Base-by-base conservation (phyloP, 2,113 vertebrate species). In the Ibidorhyncha struthersii region DNA sequence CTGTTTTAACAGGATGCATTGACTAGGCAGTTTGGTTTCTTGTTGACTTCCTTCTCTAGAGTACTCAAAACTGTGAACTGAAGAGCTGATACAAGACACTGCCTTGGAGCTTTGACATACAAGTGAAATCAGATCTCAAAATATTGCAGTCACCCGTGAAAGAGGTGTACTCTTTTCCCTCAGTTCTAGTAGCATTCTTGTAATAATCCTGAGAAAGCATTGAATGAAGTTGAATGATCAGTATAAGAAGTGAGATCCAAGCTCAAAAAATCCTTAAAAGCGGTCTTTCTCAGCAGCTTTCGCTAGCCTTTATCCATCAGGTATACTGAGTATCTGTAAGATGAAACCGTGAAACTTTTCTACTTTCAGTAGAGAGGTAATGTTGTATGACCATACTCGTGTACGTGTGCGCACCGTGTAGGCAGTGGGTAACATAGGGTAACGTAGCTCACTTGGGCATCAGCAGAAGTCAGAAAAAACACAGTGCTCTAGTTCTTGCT, bases 81-180 rank as follows among this genome's bases (percentile, higher is more conserved):
- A 93, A 85, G 40, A 86, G 27, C n/a, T 92, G 16, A 36, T 65
- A 14, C 9, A 82, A 80, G 79, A 61, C 10, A 82, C 26, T 85
- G 73, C 56, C 65, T 87, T 82, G 43, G 36, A 86, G 16, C 78
- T 85, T 61, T 76, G 30, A 55, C 21, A 15, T 76, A 22, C 16
- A 49, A 62, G 32, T 87, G 47, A 96, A 94, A 91, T 66, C 69
- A 79, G 27, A 82, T 82, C 47, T 87, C 52, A 86, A n/a, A 91
- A 50, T 79, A 94, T 20, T 62, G 23, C 34, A 55, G 55, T 65
- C 41, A 38, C 14, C 22, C 36, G 12, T 65, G 79, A 86, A 80
- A 80, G 29, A 82, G 23, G 30, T 90, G 11, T 70, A 69, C 14
- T 65, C 30, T 89, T 82, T 78, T 90, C 45, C 26, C 22, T 83